Base-by-base conservation (phyloP, 2,797 vertebrate genomes). In the Capromys pilorides region DNA sequence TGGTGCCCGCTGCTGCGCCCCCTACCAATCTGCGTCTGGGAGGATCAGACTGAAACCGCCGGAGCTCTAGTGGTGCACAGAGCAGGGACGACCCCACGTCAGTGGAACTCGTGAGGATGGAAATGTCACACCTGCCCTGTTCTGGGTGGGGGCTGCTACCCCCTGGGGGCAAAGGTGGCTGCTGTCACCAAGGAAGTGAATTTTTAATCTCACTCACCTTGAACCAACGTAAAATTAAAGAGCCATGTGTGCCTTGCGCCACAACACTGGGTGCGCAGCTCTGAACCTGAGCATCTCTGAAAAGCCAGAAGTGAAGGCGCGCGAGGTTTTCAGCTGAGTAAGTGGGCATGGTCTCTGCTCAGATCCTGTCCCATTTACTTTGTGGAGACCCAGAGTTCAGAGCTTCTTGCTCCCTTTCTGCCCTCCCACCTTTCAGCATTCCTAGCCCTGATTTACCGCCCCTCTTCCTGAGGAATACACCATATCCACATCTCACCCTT, bases 121-220 rank as follows among this genome's bases (percentile, higher is more conserved):
- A 54, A 18, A 77, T 2, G 39, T 69, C 14, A 7, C 0, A 5
- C 16, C 39, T 81, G 41, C 0, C 0, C 28, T 21, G 16, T 19
- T 36, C 3, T 3, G n/a, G 10, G 11, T n/a, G 31, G 14, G 14
- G 31, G 81, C 19, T 61, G 33, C 41, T 69, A 33, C 54, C 21
- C 16, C 73, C 64, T 1, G 0, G 4, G 24, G 88, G 69, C 57
- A 39, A 62, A 49, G 1, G 49, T 5, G 49, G 54, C n/a, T 4
- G 7, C 2, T 67, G 31, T 75, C 62, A 3, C 16, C 6, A 41
- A 79, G 62, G 49, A 66, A 36, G 1, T 12, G 45, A 39, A n/a
- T 16, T n/a, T 19, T 59, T 11, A 51, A 51, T 83, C 77, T 39
- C 21, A 51, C 22, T 66, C 45, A 28, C 26, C 10, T 61, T 64